Evolutionary conservation across 2,888 invertebrate species (phyloP), one percentile per base, ranked within the genome.

Genomic region (Papilio protenor): DNA sequence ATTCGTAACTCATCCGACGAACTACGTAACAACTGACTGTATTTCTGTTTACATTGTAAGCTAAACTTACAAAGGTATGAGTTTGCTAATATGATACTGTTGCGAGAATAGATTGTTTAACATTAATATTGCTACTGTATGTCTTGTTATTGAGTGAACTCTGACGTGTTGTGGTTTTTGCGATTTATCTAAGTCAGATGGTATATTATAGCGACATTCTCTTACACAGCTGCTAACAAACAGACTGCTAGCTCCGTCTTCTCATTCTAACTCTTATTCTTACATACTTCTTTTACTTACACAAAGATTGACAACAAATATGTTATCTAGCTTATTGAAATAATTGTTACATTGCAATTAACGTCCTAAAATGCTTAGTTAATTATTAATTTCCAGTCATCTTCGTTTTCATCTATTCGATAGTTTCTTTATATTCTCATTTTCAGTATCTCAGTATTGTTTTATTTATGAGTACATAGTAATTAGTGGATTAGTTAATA

Each of bases 11-110:
- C 18, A 47, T 64, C 47, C 47, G 23, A 27, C 18, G 40, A 74
- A 47, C 74, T 70, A 73, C 57, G 49, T n/a, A 59, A 49, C 61
- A 27, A 49, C 27, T 27, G 21, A 61, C 23, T n/a, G 3, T 74
- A 61, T 61, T 61, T 74, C 61, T 74, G 73, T 74, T 74, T 74
- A 23, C 61, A 49, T 23, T 66, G 66, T 66, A 66, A 66, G 66
- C 66, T 66, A 66, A 66, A 66, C 66, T 66, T 40, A n/a, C 66
- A 66, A n/a, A 66, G 40, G 40, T 66, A 66, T 64, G 40, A 14
- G 12, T 66, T n/a, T 40, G 66, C 27, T 66, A 66, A 66, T 66
- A 66, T 66, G 33, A 66, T 66, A 40, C 33, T 40, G 40, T 40
- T 66, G 33, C 4, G 66, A 33, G 33, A n/a, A 40, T 10, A 40